Percentiles rank a stretch among this genome's conserved stretches.
phyloP scores from a whole-genome alignment of 2,113 vertebrate species.

The Amphiprion ocellaris region DNA sequence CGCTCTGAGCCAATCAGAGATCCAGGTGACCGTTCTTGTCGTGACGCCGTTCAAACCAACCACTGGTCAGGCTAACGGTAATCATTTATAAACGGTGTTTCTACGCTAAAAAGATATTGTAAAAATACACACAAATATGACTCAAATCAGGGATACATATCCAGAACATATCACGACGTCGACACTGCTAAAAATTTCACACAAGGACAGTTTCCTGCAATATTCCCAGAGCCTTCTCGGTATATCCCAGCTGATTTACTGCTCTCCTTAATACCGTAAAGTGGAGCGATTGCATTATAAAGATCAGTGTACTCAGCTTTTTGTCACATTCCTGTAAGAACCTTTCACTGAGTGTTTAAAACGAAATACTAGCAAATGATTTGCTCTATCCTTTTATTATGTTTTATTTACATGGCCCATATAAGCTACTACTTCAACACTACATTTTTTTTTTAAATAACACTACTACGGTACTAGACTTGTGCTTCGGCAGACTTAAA shows the following conservation, averaged over 20 bases:
- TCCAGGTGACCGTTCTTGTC: constrained; percentile 67
- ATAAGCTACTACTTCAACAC: no score
- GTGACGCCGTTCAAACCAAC: constrained; percentile 72
- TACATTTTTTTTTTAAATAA: no score
- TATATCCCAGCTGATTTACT: constrained; percentile 24
- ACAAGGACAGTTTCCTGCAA: neutral
- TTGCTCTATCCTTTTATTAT: no score
- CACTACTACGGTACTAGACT: no score
- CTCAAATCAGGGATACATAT: neutral
- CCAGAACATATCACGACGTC: fast-evolving
- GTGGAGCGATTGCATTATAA: neutral
- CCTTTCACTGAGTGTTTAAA: neutral
- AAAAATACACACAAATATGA: neutral
- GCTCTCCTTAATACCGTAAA: neutral
- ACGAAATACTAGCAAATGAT: neutral
- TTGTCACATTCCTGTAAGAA: neutral
- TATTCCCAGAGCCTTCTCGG: constrained; percentile 16
- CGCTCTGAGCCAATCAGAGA: constrained; percentile 88
- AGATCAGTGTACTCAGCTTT: neutral
- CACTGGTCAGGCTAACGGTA: constrained; percentile 42
- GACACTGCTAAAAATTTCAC: neutral
- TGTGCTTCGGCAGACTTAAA: no score
- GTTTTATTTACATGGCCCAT: no score
- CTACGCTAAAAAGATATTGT: neutral
- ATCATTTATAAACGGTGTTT: constrained; percentile 20